Evolutionary conservation across 1,140 invertebrate genomes (phyloP).

Genomic region (Drosophila sucinea): DNA sequence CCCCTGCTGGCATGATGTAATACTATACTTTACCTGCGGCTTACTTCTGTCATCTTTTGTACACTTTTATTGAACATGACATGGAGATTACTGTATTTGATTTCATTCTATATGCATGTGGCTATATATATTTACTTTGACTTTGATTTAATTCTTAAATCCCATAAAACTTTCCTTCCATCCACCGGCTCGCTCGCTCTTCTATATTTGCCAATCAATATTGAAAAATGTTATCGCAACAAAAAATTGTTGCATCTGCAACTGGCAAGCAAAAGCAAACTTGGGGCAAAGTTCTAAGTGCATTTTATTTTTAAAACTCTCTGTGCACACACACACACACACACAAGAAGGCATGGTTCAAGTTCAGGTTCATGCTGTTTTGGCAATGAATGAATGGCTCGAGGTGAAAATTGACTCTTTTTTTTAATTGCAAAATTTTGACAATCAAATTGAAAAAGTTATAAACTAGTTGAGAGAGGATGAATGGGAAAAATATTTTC

Average conservation of each 20-base stretch:
- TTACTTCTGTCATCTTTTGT: neutral
- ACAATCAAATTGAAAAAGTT: neutral
- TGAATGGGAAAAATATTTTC: no score
- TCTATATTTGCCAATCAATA: constrained; percentile 40
- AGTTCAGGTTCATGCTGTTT: constrained; percentile 26
- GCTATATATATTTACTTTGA: constrained; percentile 24
- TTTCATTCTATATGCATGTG: constrained; percentile 34
- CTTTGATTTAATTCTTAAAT: constrained; percentile 38
- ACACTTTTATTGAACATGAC: constrained; percentile 12
- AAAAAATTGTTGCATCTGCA: constrained; percentile 50
- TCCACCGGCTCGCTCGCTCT: constrained; percentile 5
- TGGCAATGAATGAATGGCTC: neutral
- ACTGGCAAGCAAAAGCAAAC: constrained; percentile 39
- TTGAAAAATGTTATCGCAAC: constrained; percentile 12
- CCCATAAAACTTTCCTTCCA: constrained; percentile 24
- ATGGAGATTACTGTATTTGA: constrained; percentile 30
- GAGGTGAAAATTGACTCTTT: constrained; percentile 6
- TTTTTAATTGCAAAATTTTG: neutral
- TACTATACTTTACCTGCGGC: constrained; percentile 4
- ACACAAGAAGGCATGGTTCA: constrained; percentile 14
- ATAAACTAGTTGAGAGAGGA: neutral
- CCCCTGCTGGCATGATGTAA: constrained; percentile 15
- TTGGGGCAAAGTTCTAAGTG: constrained; percentile 50
- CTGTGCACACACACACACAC: constrained; percentile 25
- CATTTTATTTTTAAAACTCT: constrained; percentile 44